phyloP scores from a whole-genome alignment of 2,113 vertebrate genomes.

The Oreochromis spilurus region DNA sequence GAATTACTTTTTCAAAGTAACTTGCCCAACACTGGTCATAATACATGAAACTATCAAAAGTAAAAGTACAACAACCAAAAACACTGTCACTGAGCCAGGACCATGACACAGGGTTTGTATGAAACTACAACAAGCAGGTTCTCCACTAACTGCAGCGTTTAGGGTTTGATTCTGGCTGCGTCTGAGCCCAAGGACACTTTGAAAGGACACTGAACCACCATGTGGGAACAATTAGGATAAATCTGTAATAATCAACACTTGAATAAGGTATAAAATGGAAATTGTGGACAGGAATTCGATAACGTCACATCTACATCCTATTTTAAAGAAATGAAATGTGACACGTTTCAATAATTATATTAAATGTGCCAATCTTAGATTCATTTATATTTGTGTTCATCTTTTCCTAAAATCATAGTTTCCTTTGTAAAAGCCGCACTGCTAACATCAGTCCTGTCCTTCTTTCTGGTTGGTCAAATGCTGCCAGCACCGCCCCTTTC shows the following conservation, averaged over 20 bases:
- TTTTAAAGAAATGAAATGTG: neutral
- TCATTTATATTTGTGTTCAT: neutral
- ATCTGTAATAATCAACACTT: neutral
- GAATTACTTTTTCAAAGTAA: no score
- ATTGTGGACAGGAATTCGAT: neutral
- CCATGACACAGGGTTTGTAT: neutral
- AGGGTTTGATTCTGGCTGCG: neutral
- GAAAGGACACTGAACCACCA: neutral
- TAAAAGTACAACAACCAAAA: no score
- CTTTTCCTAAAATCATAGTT: neutral
- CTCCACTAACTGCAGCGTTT: neutral
- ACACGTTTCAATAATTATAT: neutral
- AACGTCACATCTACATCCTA: neutral
- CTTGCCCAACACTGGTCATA: no score
- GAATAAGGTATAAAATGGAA: neutral
- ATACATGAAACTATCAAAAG: no score
- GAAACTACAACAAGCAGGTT: neutral
- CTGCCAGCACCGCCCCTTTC: neutral
- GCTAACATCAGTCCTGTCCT: neutral
- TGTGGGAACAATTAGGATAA: neutral
- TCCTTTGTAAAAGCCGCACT: neutral
- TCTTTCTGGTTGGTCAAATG: neutral
- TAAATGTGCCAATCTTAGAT: neutral
- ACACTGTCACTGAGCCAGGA: no score
- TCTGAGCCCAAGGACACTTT: neutral